phyloP scores from a whole-genome alignment of 2,113 vertebrate genomes.

The Dendrocopos noguchii region DNA sequence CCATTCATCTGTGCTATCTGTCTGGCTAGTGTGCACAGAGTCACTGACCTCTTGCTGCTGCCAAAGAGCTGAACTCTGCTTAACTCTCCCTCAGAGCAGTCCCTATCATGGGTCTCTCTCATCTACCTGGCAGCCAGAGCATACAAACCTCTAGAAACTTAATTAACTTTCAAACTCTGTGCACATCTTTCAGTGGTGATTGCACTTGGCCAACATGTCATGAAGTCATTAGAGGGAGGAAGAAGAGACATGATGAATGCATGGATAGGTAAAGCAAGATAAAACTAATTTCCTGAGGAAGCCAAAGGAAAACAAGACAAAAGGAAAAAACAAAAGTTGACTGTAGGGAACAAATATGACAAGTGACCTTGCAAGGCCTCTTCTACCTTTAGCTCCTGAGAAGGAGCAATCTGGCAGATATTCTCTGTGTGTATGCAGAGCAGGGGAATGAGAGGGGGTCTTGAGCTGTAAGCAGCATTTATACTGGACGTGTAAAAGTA shows the following conservation, averaged over 20 bases:
- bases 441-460: neutral
- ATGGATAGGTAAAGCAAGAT: neutral
- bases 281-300: conserved; percentile 23
- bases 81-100: neutral
- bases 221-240: neutral
- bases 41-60: neutral
- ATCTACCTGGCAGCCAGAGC: conserved; percentile 5
- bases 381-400: neutral
- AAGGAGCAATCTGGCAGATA: neutral
- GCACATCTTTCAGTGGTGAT: neutral
- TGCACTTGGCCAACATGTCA: neutral
- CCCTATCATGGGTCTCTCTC: neutral
- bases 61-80: conserved; percentile 40
- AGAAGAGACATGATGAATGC: neutral
- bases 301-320: neutral
- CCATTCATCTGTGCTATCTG: neutral
- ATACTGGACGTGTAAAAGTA: neutral
- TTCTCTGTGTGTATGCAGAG: neutral
- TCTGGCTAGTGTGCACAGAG: neutral
- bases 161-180: neutral
- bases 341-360: neutral
- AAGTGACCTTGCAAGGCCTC: neutral
- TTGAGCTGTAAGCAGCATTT: neutral
- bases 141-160: neutral
- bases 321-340: conserved; percentile 1